These are phyloP conservation scores for Heterodera schachtii DNA, from an alignment of 1,140 invertebrate species.

Conservation along the genomic window DNA sequence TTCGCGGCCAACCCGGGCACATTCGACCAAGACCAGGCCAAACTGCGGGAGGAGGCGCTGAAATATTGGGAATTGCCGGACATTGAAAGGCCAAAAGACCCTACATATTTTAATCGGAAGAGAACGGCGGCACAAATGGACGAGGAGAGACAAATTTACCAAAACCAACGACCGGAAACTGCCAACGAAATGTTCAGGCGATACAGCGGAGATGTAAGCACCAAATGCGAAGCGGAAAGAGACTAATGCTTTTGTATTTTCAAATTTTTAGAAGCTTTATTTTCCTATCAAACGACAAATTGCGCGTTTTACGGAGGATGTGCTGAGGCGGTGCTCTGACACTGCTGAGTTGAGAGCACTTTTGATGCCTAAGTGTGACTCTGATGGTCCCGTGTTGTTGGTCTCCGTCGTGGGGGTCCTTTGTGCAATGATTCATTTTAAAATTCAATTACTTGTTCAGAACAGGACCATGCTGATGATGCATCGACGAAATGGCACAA, in stretches of 20 bases:
- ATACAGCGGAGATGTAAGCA: constrained; percentile 11
- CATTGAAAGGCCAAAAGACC: constrained; percentile 25
- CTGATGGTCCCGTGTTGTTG: constrained; percentile 10
- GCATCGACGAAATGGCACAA: neutral
- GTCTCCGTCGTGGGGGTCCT: neutral
- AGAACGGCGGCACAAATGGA: constrained; percentile 24
- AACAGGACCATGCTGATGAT: neutral
- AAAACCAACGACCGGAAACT: constrained; percentile 4
- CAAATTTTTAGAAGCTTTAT: constrained; percentile 1
- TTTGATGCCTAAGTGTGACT: neutral
- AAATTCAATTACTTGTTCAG: constrained; percentile 21
- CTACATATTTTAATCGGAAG: neutral
- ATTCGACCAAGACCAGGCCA: constrained; percentile 44
- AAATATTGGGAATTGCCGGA: constrained; percentile 53
- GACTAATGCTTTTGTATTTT: neutral
- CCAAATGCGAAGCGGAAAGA: constrained; percentile 4
- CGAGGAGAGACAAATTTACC: constrained; percentile 22
- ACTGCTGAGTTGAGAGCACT: constrained; percentile 9
- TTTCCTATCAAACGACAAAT: constrained; percentile 27
- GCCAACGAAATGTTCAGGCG: constrained; percentile 1
- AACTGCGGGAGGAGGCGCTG: constrained; percentile 44
- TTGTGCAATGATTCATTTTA: too few species aligned
- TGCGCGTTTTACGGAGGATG: constrained; percentile 13
- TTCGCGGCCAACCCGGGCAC: constrained; percentile 42
- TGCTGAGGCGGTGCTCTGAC: constrained; percentile 11